Evolutionary conservation across 2,888 invertebrate species (phyloP), one percentile per base, ranked within the genome.

Genomic region (Malthinus flaveolus): DNA sequence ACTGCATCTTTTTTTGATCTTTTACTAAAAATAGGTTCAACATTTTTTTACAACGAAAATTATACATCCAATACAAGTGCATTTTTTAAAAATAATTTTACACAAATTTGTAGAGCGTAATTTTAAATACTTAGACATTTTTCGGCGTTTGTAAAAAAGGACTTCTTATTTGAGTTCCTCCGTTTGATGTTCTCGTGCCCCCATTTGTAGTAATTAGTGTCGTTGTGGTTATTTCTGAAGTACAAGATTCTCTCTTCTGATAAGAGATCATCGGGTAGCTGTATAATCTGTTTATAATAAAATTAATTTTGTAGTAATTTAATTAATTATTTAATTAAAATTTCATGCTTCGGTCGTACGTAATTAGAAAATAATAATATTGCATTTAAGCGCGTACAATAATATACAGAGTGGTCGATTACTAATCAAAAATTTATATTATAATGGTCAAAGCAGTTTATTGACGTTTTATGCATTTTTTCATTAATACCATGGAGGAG

Each of bases 211-310:
- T 82, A 66, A 90, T 83, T 65, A 89, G 81, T 4, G 90, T 90
- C 9, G 91, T 91, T 56, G 91, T 90, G 35, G 91, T 91, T 53
- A 88, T 85, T 78, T 91, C 91, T 53, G 90, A 90, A 10, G 89
- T 86, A 62, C 89, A 87, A 3, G 91, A 91, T 78, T 91, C 91
- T 60, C 91, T 82, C 78, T 91, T 91, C 69, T 84, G 82, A 74
- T 84, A 85, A 61, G 77, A 76, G 68, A 78, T 81, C 67, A 87
- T 86, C 52, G 89, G 86, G 70, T 90, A 90, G 75, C 86, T 87
- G 83, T 86, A 88, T 74, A 89, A 83, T 81, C 88, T 89, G 82
- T 56, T 55, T 45, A 44, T 35, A 44, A 56, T 36, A 55, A 50
- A 39, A 34, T 49, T 50, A 49, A 50, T 37, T 7, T 13, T 32